Evolutionary conservation across 2,888 invertebrate species (phyloP), one percentile per base, ranked within the genome.

Genomic region (Podotricha telesiphe): DNA sequence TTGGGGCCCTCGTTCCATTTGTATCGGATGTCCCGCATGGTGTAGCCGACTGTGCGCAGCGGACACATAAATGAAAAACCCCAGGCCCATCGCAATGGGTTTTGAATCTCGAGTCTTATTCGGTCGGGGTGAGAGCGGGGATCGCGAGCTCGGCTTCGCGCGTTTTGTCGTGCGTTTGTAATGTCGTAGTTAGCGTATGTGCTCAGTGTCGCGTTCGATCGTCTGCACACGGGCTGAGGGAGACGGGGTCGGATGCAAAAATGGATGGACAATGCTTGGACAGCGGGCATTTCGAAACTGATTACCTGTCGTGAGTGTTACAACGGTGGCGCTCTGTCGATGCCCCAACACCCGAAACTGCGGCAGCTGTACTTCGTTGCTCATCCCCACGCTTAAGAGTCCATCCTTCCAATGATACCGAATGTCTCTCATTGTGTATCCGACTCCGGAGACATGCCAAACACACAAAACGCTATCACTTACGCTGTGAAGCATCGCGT

Each of bases 361-460:
- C 86, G 98, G 98, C 92, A 98, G 96, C 95, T 98, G 97, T 94
- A 98, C 97, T 94, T 98, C 97, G 93, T 95, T 96, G 95, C 97
- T 97, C 95, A 98, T 97, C 94, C 97, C 97, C 94, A 98, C 98
- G 94, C 98, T 97, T 93, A 96, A 95, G 93, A 95, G 95, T 90
- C 97, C 98, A 94, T 97, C 96, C 94, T 96, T 96, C 98, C 98
- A 98, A 95, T 96, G 96, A 95, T 98, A 98, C 94, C 97, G 96
- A 95, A 98, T 98, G 96, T 98, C 98, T 95, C 96, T 96, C 97
- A 97, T 98, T 95, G 98, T 98, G 96, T 98, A 98, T 95, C 98
- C 98, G 96, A 98, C 98, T 98, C 94, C 93, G 93, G 91, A 93
- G 93, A 92, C 93, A 93, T 93, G 93, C 87, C 93, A 92, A 92